Conservation (phyloP, 2,888 invertebrate species). For the Harpalus rubripes region DNA sequence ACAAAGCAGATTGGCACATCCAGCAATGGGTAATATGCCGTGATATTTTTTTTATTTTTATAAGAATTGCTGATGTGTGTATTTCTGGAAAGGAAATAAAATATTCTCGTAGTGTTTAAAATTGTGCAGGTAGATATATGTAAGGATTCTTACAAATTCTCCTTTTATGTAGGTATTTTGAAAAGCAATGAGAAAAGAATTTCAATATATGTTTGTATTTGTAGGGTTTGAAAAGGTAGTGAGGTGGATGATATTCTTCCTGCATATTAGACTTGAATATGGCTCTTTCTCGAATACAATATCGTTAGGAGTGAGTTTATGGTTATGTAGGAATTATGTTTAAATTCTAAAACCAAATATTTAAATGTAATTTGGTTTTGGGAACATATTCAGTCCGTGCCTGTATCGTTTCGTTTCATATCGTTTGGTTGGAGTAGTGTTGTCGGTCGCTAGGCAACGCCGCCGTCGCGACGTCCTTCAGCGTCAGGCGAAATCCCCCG, state of each 20-base stretch:
- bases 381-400: conserved; percentile 49
- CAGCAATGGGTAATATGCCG: too few species aligned
- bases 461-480: conserved; percentile 44
- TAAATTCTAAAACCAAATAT: conserved; percentile 52
- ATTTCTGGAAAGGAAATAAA: not conserved
- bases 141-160: conserved; percentile 1
- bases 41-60: too few species aligned
- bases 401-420: conserved; percentile 45
- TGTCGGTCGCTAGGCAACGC: conserved; percentile 36
- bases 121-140: conserved; percentile 1
- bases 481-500: conserved; percentile 72
- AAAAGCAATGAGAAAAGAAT: conserved; percentile 12
- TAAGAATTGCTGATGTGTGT: not conserved
- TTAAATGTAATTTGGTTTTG: conserved; percentile 44
- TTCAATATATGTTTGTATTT: conserved; percentile 16
- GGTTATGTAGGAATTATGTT: conserved; percentile 41
- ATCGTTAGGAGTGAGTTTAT: conserved; percentile 38
- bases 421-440: conserved; percentile 42
- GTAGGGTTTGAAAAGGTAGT: not conserved
- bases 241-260: not conserved
- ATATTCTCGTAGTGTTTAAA: conserved; percentile 1
- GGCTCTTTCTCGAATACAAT: conserved; percentile 23
- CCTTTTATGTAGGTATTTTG: not conserved
- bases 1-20: too few species aligned
- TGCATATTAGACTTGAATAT: not conserved